phyloP scores from a whole-genome alignment of 2,797 vertebrate genomes.

The Carapus acus region DNA sequence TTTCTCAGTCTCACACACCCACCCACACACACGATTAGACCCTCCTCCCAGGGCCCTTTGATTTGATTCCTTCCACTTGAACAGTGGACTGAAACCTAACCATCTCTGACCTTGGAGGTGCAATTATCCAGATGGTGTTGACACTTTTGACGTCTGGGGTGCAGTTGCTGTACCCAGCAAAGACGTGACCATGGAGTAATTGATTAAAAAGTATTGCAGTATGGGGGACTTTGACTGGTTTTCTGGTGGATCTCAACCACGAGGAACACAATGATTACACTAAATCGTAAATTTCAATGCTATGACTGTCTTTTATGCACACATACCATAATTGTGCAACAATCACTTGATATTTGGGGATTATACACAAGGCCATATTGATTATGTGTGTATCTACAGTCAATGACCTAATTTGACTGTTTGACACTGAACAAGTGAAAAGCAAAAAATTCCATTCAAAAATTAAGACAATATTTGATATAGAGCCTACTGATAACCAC shows the following conservation, averaged over 20 bases:
- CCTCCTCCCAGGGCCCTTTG: conserved; percentile 46
- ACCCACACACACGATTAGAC: conserved; percentile 51
- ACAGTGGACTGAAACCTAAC: conserved; percentile 49
- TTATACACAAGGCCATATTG: no score
- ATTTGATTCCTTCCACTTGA: conserved; percentile 59
- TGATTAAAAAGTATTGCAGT: conserved; percentile 54
- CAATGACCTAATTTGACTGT: no score
- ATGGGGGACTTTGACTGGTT: conserved; percentile 32
- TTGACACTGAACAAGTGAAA: no score
- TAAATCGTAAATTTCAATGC: conserved; percentile 17
- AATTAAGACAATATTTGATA: no score
- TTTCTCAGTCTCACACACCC: no score
- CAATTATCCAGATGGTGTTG: conserved; percentile 46
- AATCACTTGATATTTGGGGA: no score
- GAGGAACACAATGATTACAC: conserved; percentile 11
- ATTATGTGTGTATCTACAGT: no score
- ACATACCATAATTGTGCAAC: conserved; percentile 1
- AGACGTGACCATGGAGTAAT: conserved; percentile 44
- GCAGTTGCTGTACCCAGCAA: conserved; percentile 35
- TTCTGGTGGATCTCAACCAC: conserved; percentile 44
- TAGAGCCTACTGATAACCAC: no score
- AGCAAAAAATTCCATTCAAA: no score
- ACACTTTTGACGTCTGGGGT: conserved; percentile 28
- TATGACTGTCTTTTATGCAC: background rate
- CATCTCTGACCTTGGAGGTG: conserved; percentile 50